Conservation (phyloP, 2,888 invertebrate species). For the Deilephila porcellus region DNA sequence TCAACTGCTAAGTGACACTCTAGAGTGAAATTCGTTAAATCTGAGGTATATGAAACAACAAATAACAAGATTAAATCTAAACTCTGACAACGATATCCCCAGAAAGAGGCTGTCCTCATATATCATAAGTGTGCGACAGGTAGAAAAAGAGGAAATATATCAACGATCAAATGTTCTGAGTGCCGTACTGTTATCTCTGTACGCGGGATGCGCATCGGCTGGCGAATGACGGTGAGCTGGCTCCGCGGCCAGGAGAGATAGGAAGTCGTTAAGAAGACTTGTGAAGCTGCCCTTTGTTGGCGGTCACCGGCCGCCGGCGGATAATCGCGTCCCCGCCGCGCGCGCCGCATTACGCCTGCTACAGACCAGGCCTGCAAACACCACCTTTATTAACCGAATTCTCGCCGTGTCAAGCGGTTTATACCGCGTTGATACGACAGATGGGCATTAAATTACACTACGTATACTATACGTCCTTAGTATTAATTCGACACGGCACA, state of each 20-base stretch:
- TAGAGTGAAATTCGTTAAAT: too few species aligned
- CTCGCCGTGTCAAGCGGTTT: neutral
- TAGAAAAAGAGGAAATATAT: neutral
- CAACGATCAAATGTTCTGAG: too few species aligned
- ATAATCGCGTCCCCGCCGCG: neutral
- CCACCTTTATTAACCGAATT: neutral
- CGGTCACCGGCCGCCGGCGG: neutral
- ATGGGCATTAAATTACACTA: too few species aligned
- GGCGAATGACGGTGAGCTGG: neutral
- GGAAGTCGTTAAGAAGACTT: conserved; percentile 33
- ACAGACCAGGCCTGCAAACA: neutral
- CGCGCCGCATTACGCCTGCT: neutral
- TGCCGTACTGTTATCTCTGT: neutral
- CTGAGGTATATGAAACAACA: too few species aligned
- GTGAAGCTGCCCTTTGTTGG: conserved; percentile 23
- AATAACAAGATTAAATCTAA: too few species aligned
- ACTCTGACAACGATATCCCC: too few species aligned
- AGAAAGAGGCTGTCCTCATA: neutral
- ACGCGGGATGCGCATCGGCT: neutral
- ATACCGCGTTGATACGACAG: too few species aligned
- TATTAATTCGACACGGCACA: too few species aligned
- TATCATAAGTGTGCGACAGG: neutral
- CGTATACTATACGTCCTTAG: too few species aligned
- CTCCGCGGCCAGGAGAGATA: conserved; percentile 17
- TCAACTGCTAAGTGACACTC: too few species aligned